Percentiles rank a stretch among this genome's conserved stretches.
phyloP scores from a whole-genome alignment of 2,888 invertebrate species.

The Agrotis segetum region DNA sequence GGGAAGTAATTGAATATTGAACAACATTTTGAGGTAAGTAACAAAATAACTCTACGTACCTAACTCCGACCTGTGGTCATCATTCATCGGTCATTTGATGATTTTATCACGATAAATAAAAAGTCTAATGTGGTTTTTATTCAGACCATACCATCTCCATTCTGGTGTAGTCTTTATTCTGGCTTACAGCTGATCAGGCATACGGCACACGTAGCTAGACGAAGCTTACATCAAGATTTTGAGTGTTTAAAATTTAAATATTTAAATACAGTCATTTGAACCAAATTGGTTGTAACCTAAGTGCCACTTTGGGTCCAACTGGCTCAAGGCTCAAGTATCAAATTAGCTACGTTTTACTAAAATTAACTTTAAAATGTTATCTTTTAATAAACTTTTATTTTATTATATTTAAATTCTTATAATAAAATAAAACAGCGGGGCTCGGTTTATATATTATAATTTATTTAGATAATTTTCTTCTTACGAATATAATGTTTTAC shows the following conservation, averaged over 20 bases:
- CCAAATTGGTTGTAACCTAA: neutral
- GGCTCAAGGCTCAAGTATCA: neutral
- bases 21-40: no score
- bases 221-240: no score
- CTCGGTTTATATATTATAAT: neutral
- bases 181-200: no score
- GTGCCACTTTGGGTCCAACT: neutral
- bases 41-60: no score
- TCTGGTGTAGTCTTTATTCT: no score
- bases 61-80: no score
- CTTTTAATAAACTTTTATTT: neutral
- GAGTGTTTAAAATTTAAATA: neutral
- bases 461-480: slow-evolving; percentile 32
- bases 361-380: neutral
- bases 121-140: no score
- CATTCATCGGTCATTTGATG: no score
- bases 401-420: neutral
- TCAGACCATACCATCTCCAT: no score
- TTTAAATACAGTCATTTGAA: neutral
- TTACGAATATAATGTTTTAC: slow-evolving; percentile 19
- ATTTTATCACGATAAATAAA: no score
- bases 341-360: slow-evolving; percentile 7
- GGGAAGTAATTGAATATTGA: no score
- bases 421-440: slow-evolving; percentile 20
- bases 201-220: no score